Evolutionary conservation across 2,797 vertebrate genomes (phyloP), one percentile per base, ranked within the genome.

Genomic region (Tinamus major): DNA sequence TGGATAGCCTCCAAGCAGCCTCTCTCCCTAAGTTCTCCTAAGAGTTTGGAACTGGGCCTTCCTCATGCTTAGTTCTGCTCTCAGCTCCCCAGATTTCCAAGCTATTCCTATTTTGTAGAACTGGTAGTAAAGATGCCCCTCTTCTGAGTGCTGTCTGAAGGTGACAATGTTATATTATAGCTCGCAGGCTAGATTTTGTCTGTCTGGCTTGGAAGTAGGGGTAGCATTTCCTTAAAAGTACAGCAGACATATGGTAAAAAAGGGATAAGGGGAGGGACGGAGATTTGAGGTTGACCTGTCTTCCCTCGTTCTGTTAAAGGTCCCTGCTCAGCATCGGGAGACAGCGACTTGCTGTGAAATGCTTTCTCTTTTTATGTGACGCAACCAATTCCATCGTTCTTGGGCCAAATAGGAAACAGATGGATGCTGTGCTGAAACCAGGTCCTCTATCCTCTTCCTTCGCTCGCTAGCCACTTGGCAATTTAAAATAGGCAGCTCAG

Each of bases 141-240:
- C 31, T 86, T 92, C 63, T 53, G 92, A 64, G 69, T 0, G 2
- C 63, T 56, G 35, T 29, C 89, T 88, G 91, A 59, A 48, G 0
- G 1, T 9, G 8, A 75, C 74, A 74, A 71, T 88, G 51, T 79
- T 91, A 53, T 6, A 26, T 63, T 92, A 62, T 42, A 95, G 87
- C 89, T 95, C 85, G 90, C 48, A 44, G 78, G 83, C 87, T 70
- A 83, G 77, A 68, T 94, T 93, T 91, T 88, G 71, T 88, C 91
- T 91, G 79, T 24, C 79, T 85, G 77, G 0, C 85, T 72, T 24
- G 51, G 91, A 81, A 62, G 69, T 42, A 39, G 84, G 90, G 77
- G 78, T 65, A 89, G 61, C 59, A 89, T 94, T 96, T 93, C 92
- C 95, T 95, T 95, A 96, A 95, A 96, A 95, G 87, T 95, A 64